Percentiles rank a stretch among this genome's conserved stretches.
These are phyloP conservation scores for Callaeas wilsoni DNA, from an alignment of 2,113 vertebrate species.

Conservation along the genomic window DNA sequence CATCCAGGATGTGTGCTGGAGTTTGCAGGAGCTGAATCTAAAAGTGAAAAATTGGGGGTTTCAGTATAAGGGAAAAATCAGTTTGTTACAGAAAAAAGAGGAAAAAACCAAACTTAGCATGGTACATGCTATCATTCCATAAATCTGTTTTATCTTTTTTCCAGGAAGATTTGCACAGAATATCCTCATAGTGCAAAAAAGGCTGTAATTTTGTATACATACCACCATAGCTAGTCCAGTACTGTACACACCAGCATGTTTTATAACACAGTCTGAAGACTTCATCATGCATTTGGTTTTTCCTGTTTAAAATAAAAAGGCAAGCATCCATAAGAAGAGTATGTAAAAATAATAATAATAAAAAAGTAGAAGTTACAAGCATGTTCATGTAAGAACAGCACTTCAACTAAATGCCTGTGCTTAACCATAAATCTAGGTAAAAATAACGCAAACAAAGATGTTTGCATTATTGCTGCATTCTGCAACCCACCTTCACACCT, in stretches of 20 bases:
- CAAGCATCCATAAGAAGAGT: background rate
- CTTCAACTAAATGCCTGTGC: background rate
- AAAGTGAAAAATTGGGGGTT: background rate
- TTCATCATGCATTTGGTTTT: constrained; percentile 99
- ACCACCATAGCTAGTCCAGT: constrained; percentile 99
- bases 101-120: background rate
- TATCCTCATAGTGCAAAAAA: background rate
- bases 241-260: constrained; percentile 91
- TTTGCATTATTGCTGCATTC: background rate
- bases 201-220: constrained; percentile 53
- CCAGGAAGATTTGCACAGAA: background rate
- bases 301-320: constrained; percentile 70
- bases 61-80: background rate
- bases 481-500: background rate
- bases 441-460: background rate
- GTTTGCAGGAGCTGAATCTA: background rate
- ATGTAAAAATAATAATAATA: background rate
- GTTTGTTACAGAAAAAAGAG: background rate
- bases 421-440: background rate
- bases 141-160: background rate
- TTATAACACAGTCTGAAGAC: constrained; percentile 97
- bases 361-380: background rate
- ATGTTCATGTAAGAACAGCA: background rate
- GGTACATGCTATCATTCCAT: background rate
- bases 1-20: background rate